Evolutionary conservation across 2,797 vertebrate genomes (phyloP).

Genomic region (Tinamus major): DNA sequence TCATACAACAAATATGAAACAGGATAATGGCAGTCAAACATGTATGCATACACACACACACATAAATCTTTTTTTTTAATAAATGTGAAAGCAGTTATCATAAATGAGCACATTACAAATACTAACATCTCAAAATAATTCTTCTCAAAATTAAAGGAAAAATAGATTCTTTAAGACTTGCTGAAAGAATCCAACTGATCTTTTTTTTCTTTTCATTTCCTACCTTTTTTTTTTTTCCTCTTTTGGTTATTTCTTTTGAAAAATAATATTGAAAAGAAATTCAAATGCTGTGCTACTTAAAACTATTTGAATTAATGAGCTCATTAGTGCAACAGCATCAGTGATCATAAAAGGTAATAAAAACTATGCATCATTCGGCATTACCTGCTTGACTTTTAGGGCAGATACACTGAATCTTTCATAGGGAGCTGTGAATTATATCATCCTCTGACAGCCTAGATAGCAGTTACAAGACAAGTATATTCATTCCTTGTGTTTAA

Average conservation of each 20-base stretch:
- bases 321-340: not conserved
- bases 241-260: not conserved
- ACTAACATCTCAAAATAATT: not conserved
- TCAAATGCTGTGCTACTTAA: not conserved
- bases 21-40: not conserved
- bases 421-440: not conserved
- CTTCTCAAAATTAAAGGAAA: not conserved
- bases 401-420: not conserved
- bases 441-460: not conserved
- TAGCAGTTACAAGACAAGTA: not conserved
- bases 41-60: no score
- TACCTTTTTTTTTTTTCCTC: rapidly evolving
- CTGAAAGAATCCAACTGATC: not conserved
- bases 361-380: not conserved
- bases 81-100: not conserved
- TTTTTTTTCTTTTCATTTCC: not conserved
- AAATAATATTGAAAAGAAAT: not conserved
- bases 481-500: not conserved
- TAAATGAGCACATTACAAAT: not conserved
- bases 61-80: no score
- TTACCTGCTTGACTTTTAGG: not conserved
- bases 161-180: not conserved
- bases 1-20: not conserved
- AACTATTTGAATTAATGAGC: not conserved
- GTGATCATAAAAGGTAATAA: not conserved